These are phyloP conservation scores for Polypterus bichir DNA, from an alignment of 2,113 vertebrate genomes.

Conservation along the genomic window DNA sequence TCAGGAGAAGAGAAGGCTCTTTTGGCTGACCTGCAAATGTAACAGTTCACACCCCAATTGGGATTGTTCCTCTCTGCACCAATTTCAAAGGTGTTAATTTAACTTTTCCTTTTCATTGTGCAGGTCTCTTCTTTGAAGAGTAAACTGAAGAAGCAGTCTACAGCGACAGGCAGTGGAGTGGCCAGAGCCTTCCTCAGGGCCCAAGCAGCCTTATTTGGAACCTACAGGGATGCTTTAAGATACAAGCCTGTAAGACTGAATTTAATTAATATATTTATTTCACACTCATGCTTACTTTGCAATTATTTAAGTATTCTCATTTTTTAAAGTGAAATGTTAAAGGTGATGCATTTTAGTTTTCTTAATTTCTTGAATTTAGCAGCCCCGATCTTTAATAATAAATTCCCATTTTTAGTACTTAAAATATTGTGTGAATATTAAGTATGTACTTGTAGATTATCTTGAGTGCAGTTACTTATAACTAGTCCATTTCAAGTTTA, in stretches of 20 bases:
- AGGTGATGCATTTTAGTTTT: too few species aligned
- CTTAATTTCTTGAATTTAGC: too few species aligned
- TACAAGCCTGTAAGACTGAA: constrained; percentile 80
- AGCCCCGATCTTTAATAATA: too few species aligned
- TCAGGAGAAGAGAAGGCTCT: constrained; percentile 51
- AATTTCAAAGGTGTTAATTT: constrained; percentile 95
- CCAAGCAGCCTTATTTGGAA: constrained; percentile 87
- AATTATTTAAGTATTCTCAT: too few species aligned
- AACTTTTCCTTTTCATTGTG: constrained; percentile 60
- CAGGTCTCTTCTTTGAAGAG: constrained; percentile 90
- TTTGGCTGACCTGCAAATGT: constrained; percentile 77
- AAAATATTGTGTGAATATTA: too few species aligned
- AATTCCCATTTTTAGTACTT: too few species aligned
- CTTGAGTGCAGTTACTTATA: too few species aligned
- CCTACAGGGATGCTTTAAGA: constrained; percentile 89
- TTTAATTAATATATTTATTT: too few species aligned
- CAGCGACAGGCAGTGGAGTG: constrained; percentile 82
- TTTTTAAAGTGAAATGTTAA: too few species aligned
- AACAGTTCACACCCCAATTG: constrained; percentile 75
- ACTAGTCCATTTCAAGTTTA: too few species aligned
- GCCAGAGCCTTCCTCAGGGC: constrained; percentile 79
- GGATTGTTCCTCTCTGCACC: constrained; percentile 65
- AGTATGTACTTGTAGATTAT: too few species aligned
- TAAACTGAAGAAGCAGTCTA: constrained; percentile 97
- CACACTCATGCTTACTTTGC: too few species aligned